Percentiles rank a stretch among this genome's conserved stretches.
phyloP scores from a whole-genome alignment of 2,797 vertebrate genomes.

The Chaunax sp. region DNA sequence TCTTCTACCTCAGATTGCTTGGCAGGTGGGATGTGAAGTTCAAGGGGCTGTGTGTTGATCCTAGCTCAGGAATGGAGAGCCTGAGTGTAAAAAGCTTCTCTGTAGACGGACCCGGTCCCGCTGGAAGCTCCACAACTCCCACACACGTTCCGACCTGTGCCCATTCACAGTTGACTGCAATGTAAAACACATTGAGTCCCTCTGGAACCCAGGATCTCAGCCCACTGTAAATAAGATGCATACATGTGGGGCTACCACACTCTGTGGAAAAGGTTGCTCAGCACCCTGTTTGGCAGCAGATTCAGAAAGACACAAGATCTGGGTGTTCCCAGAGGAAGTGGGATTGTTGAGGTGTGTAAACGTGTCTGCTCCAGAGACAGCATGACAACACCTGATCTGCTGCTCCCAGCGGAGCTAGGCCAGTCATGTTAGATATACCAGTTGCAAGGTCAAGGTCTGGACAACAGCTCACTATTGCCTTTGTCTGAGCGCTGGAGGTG shows the following conservation, averaged over 20 bases:
- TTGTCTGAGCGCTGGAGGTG: slow-evolving; percentile 53
- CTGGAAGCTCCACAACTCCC: slow-evolving; percentile 69
- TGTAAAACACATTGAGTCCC: slow-evolving; percentile 58
- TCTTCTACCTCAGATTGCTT: slow-evolving; percentile 42
- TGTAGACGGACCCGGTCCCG: slow-evolving; percentile 64
- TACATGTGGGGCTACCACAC: neutral
- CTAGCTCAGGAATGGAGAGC: slow-evolving; percentile 79
- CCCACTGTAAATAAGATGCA: slow-evolving; percentile 42
- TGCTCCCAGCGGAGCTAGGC: slow-evolving; percentile 35
- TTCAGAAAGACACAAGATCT: slow-evolving; percentile 30
- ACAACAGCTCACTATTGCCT: slow-evolving; percentile 59
- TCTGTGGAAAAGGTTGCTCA: slow-evolving; percentile 9
- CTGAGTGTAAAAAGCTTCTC: slow-evolving; percentile 74
- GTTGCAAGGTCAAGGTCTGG: slow-evolving; percentile 71
- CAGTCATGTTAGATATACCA: slow-evolving; percentile 41
- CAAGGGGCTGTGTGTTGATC: slow-evolving; percentile 77
- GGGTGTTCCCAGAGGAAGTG: slow-evolving; percentile 44
- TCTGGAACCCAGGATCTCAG: slow-evolving; percentile 41
- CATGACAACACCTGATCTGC: slow-evolving; percentile 70
- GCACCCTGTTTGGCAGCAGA: slow-evolving; percentile 51
- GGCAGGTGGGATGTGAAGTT: slow-evolving; percentile 72
- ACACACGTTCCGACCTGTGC: slow-evolving; percentile 61
- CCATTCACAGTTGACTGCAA: slow-evolving; percentile 76
- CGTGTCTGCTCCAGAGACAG: slow-evolving; percentile 56
- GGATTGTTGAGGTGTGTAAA: slow-evolving; percentile 59